Conservation (phyloP, 2,113 vertebrate species). For the Pelodiscus sinensis region DNA sequence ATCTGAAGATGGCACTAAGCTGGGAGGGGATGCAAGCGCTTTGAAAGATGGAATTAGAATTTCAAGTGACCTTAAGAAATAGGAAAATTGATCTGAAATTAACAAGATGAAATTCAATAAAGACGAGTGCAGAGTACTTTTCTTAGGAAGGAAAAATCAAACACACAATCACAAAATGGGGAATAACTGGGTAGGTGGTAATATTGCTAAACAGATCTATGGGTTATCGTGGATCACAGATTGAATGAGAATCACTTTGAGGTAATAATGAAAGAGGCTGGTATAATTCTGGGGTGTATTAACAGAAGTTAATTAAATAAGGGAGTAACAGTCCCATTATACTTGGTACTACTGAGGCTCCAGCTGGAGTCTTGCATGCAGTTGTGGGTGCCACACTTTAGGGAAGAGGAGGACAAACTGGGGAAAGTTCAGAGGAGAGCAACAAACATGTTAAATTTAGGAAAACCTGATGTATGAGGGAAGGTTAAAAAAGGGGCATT, state of each 20-base stretch:
- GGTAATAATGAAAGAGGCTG: neutral
- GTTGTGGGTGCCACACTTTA: neutral
- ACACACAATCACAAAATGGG: neutral
- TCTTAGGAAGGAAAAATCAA: neutral
- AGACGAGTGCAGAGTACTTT: neutral
- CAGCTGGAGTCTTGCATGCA: neutral
- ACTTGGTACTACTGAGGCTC: neutral
- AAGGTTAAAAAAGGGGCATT: neutral
- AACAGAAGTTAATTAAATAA: neutral
- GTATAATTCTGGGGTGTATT: neutral
- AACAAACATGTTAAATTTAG: neutral
- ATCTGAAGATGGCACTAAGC: neutral
- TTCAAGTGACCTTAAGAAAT: neutral
- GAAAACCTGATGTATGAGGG: neutral
- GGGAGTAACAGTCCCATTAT: neutral
- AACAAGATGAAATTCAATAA: neutral
- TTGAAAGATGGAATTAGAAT: neutral
- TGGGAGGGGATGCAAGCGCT: neutral
- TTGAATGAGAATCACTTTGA: neutral
- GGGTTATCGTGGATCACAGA: neutral
- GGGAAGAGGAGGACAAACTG: neutral
- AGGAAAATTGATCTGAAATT: neutral
- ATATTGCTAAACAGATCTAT: neutral
- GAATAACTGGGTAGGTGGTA: neutral
- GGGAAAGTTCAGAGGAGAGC: neutral